Evolutionary conservation across 2,797 vertebrate genomes (phyloP).

Genomic region (Phylloscopus collybita): DNA sequence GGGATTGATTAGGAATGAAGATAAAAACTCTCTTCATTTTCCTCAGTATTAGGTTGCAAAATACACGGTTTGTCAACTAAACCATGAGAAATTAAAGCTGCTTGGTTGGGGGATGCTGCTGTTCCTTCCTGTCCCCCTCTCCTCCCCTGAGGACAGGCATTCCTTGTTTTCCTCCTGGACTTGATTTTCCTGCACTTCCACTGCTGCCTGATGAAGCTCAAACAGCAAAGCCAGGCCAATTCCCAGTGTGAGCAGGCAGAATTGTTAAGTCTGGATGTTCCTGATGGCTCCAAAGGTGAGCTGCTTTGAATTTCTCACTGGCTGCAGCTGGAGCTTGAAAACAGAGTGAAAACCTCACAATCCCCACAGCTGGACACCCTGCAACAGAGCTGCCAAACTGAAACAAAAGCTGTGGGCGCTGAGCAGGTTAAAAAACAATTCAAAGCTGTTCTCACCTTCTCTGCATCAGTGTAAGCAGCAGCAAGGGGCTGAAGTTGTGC

Average conservation of each 20-base stretch:
- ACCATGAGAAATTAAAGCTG: not conserved
- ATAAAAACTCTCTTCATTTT: not conserved
- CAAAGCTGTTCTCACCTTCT: not conserved
- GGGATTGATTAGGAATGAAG: not conserved
- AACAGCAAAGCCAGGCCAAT: not conserved
- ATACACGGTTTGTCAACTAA: not conserved
- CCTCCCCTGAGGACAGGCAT: not conserved
- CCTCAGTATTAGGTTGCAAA: not conserved
- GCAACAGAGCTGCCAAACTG: not conserved
- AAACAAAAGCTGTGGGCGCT: not conserved
- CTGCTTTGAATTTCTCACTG: not conserved
- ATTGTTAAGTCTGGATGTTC: not conserved
- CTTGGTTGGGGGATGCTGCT: not conserved
- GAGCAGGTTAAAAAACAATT: not conserved
- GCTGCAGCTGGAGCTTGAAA: not conserved
- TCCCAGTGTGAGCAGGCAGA: not conserved
- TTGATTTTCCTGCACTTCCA: not conserved
- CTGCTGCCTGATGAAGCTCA: not conserved
- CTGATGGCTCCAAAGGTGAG: not conserved
- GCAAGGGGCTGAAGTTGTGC: not conserved
- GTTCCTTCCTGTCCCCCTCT: not conserved
- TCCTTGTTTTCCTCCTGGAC: not conserved
- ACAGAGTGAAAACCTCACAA: accelerated
- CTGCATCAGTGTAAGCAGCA: not conserved
- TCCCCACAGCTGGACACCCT: no score